Conservation (phyloP, 2,888 invertebrate genomes). For the Drosophila imparisetae region DNA sequence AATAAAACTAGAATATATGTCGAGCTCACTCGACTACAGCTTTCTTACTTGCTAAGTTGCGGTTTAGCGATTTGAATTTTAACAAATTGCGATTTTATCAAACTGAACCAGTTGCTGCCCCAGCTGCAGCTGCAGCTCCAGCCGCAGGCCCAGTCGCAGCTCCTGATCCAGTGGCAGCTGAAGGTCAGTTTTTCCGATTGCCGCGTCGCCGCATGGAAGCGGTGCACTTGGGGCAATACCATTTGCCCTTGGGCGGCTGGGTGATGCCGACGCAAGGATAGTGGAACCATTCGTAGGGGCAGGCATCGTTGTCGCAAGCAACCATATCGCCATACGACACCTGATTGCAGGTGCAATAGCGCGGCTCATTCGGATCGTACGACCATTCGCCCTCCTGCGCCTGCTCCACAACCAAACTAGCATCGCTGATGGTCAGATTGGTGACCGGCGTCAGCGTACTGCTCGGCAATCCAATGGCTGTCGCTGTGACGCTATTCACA, state of each 20-base stretch:
- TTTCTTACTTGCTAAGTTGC: too few species aligned
- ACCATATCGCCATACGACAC: slow-evolving; percentile 99
- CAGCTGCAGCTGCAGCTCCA: not conserved
- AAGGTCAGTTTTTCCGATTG: slow-evolving; percentile 89
- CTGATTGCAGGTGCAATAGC: slow-evolving; percentile 98
- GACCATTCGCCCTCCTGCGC: slow-evolving; percentile 92
- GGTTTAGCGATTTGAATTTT: not conserved
- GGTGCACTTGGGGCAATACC: slow-evolving; percentile 99
- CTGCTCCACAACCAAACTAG: slow-evolving; percentile 83
- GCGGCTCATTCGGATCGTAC: slow-evolving; percentile 97
- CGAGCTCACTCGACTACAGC: too few species aligned
- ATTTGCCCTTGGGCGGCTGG: slow-evolving; percentile 98
- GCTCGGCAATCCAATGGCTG: slow-evolving; percentile 61
- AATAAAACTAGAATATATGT: too few species aligned
- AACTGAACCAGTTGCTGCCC: not conserved
- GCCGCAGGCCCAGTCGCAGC: not conserved
- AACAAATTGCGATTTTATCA: not conserved
- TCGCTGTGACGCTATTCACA: slow-evolving; percentile 43
- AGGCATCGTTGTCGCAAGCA: slow-evolving; percentile 98
- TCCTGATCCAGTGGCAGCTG: slow-evolving; percentile 2
- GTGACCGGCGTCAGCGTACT: slow-evolving; percentile 72
- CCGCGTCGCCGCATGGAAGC: slow-evolving; percentile 93
- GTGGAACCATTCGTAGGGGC: slow-evolving; percentile 99
- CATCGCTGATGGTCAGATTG: slow-evolving; percentile 76
- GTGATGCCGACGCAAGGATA: slow-evolving; percentile 98